A percentile compares a stretch with the other conserved stretches of the same genome.
phyloP scores from a whole-genome alignment of 2,113 vertebrate genomes.

The Accipiter cooperii region DNA sequence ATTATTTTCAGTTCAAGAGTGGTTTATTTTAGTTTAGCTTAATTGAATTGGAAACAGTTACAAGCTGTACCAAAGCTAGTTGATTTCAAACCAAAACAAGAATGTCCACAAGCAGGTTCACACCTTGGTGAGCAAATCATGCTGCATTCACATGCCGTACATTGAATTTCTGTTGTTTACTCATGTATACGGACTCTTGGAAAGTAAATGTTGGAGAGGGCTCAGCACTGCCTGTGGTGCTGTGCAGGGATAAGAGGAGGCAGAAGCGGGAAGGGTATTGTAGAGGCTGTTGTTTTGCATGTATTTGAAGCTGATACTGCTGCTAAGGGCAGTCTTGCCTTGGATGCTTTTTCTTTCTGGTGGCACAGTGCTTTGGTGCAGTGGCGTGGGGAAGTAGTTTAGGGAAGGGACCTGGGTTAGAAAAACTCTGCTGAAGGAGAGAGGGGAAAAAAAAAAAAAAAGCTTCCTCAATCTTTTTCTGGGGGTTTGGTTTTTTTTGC shows the following conservation, averaged over 20 bases:
- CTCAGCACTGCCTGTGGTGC: rapidly evolving
- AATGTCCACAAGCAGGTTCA: background rate
- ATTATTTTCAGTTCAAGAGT: conserved; percentile 31
- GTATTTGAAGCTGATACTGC: background rate
- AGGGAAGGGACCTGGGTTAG: background rate
- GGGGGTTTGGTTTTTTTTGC: background rate
- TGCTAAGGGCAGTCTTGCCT: background rate
- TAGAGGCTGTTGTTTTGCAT: rapidly evolving
- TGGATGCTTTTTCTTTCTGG: background rate
- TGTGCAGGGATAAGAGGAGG: background rate
- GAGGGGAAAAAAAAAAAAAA: too few species aligned
- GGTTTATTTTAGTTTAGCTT: conserved; percentile 41
- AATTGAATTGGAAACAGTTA: conserved; percentile 46
- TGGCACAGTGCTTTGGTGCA: background rate
- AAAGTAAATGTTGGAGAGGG: rapidly evolving
- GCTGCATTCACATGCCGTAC: rapidly evolving
- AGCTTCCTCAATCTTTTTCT: background rate
- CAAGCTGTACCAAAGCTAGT: background rate
- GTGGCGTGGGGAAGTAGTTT: background rate
- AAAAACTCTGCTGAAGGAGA: background rate
- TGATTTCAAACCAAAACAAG: background rate
- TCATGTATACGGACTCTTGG: background rate
- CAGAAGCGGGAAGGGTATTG: background rate
- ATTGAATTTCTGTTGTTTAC: background rate
- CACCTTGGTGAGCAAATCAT: rapidly evolving